Evolutionary conservation across 2,797 vertebrate genomes (phyloP).

Genomic region (Pagetopsis macropterus): DNA sequence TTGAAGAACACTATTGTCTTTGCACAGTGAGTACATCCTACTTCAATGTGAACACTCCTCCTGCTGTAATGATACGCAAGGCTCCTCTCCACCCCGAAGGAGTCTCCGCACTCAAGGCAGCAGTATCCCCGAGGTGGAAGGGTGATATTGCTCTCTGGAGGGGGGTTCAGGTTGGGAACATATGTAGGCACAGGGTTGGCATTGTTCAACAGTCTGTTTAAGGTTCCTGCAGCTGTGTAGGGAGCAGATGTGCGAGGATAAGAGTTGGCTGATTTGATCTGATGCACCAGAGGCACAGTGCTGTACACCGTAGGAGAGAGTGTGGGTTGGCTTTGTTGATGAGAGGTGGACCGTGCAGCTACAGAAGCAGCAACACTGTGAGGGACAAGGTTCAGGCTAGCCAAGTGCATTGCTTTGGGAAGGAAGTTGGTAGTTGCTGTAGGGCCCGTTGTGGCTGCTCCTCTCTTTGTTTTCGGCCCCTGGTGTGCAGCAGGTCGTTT

Average conservation of each 20-base stretch:
- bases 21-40: constrained; percentile 92
- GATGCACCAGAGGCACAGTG: constrained; percentile 93
- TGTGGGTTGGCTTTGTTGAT: constrained; percentile 82
- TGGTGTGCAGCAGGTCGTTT: constrained; percentile 73
- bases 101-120: constrained; percentile 96
- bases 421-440: constrained; percentile 83
- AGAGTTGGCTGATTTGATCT: constrained; percentile 89
- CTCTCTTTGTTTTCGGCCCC: constrained; percentile 78
- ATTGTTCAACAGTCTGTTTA: constrained; percentile 91
- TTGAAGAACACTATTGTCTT: constrained; percentile 95
- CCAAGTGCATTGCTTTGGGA: constrained; percentile 96
- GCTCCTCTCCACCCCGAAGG: constrained; percentile 93
- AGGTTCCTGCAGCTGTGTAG: constrained; percentile 86
- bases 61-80: constrained; percentile 91
- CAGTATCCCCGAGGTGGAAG: constrained; percentile 91
- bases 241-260: constrained; percentile 58
- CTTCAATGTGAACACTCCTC: constrained; percentile 95
- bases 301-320: constrained; percentile 84
- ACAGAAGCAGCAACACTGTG: constrained; percentile 95
- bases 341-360: constrained; percentile 83
- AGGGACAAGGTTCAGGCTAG: constrained; percentile 96
- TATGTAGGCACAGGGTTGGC: constrained; percentile 94
- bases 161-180: constrained; percentile 92
- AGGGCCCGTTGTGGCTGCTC: constrained; percentile 50
- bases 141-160: constrained; percentile 87